Base-by-base conservation (phyloP, 1,140 invertebrate species). In the Rhyacophila brunnea region DNA sequence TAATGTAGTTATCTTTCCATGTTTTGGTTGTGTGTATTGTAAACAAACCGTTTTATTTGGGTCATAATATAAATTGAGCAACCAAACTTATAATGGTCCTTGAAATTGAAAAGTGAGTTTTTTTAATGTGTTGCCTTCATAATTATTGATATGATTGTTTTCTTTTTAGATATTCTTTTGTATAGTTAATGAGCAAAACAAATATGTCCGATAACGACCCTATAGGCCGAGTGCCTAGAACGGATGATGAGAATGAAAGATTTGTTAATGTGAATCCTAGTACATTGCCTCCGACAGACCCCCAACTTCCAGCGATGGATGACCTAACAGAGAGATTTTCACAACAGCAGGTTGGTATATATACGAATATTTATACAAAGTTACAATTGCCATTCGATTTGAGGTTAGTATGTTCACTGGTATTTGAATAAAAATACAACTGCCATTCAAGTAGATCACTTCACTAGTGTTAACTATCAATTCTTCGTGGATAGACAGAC, bases 251-350 rank as follows among this genome's bases (percentile, higher is more conserved):
- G 28, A 19, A 10, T 44, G 45, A 58, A 57, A 58, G 42, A 40
- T 7, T 11, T 32, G n/a, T 28, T 18, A 48, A 35, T 9, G 15
- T 35, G 5, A 59, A 52, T 15, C 18, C 32, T 11, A 42, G 15
- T 46, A 23, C 28, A 13, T 15, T 17, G 20, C 42, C 47, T 13
- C 49, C 48, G 7, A 49, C 19, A n/a, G 49, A 43, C 43, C 46
- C 55, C 20, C 43, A 58, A 20, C 28, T 44, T 15, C 34, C 60
- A 13, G 49, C 45, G 28, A 43, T 48, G 45, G 58, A 60, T 50
- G 54, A 65, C 44, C 48, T 65, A 4, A 57, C 48, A 14, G 63
- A 60, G 34, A 53, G 63, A 45, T 65, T 65, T 40, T 61, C 58
- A 11, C 63, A 61, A 36, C 63, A 65, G 54, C 63, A 65, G 50